Evolutionary conservation across 2,888 invertebrate species (phyloP).

Genomic region (Acholoe squamosa): DNA sequence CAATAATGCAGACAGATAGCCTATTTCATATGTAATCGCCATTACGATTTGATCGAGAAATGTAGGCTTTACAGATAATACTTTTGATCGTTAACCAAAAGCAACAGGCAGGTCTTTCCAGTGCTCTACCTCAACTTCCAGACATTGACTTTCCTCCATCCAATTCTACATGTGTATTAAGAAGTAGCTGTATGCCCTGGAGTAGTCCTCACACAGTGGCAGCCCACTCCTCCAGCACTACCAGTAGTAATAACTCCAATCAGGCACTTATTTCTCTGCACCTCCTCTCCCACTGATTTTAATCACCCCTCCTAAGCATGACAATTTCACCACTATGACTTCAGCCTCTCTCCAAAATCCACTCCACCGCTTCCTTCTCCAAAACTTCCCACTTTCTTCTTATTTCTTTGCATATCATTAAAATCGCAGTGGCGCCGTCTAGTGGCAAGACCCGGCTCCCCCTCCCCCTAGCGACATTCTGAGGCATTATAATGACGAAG

Average conservation of each 20-base stretch:
- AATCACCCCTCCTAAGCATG: neutral
- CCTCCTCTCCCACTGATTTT: neutral
- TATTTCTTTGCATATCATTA: neutral
- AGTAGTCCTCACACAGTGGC: too few species aligned
- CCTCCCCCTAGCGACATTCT: neutral
- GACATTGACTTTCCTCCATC: too few species aligned
- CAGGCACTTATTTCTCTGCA: neutral
- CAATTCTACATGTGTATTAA: too few species aligned
- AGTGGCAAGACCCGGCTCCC: neutral
- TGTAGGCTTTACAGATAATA: too few species aligned
- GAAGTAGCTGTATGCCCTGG: too few species aligned
- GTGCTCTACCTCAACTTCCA: too few species aligned
- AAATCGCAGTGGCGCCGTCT: neutral
- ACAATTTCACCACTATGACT: conserved; percentile 10
- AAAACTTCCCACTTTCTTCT: conserved; percentile 23
- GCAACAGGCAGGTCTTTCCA: too few species aligned
- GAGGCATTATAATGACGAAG: conserved; percentile 28
- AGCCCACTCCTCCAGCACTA: neutral
- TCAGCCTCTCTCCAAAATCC: conserved; percentile 10
- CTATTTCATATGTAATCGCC: too few species aligned
- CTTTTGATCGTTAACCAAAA: too few species aligned
- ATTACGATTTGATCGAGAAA: too few species aligned
- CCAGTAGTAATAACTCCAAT: conserved; percentile 27
- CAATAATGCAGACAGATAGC: too few species aligned
- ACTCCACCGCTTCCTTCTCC: neutral